Conservation (phyloP, 2,888 invertebrate species). For the Drosophila fungiperda region DNA sequence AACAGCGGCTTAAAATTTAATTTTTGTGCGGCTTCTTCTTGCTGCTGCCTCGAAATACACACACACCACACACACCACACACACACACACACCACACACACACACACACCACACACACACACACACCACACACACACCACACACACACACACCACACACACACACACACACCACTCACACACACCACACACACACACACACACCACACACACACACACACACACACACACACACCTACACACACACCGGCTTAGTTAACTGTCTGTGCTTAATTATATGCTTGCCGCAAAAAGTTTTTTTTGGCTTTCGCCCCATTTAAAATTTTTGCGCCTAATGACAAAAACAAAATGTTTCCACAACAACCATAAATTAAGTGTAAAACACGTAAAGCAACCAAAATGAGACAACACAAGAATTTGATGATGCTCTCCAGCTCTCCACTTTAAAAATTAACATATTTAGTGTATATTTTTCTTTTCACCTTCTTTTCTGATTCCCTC, state of each 20-base stretch:
- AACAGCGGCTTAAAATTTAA: constrained; percentile 56
- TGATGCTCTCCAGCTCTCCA: constrained; percentile 17
- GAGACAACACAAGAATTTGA: constrained; percentile 32
- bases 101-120: constrained; percentile 3
- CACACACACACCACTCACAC: neutral
- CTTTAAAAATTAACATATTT: constrained; percentile 22
- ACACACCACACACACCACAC: constrained; percentile 14
- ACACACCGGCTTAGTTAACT: constrained; percentile 51
- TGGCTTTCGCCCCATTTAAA: constrained; percentile 38
- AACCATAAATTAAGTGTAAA: constrained; percentile 58
- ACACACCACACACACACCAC: constrained; percentile 12
- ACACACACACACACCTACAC: neutral
- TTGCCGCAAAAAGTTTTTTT: constrained; percentile 67
- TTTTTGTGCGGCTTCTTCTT: constrained; percentile 55
- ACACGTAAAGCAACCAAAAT: constrained; percentile 32
- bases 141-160: constrained; percentile 15
- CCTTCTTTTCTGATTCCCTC: neutral
- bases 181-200: constrained; percentile 9
- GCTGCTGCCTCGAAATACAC: constrained; percentile 29
- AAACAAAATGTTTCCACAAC: constrained; percentile 54
- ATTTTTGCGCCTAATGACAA: constrained; percentile 62
- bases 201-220: constrained; percentile 5
- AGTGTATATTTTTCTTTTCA: neutral
- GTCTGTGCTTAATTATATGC: constrained; percentile 70
- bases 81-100: neutral